A percentile compares a stretch with the other conserved stretches of the same genome.
phyloP scores from a whole-genome alignment of 2,888 invertebrate species.

The Nomada hirtipes region DNA sequence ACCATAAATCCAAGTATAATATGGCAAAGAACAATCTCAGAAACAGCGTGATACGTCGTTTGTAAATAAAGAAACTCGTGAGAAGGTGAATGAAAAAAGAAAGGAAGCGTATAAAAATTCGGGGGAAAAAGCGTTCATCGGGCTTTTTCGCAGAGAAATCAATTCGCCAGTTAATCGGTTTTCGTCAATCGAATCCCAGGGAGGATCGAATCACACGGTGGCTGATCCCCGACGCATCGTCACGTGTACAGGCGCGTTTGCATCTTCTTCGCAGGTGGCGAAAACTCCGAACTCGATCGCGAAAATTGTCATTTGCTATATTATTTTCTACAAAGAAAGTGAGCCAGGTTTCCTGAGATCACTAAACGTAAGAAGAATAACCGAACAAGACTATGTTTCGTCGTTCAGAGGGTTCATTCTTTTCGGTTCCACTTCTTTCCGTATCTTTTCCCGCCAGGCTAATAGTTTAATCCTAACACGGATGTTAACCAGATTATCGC shows the following conservation, averaged over 20 bases:
- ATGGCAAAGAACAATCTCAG: too few species aligned
- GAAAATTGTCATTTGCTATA: too few species aligned
- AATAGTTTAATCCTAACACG: conserved; percentile 80
- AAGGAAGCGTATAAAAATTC: neutral
- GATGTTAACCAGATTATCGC: conserved; percentile 80
- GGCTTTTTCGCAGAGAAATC: neutral
- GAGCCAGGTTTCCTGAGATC: too few species aligned
- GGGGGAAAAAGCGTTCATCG: neutral
- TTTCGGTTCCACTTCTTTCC: conserved; percentile 34
- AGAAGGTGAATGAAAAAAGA: too few species aligned
- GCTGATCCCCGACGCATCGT: conserved; percentile 28
- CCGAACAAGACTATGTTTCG: conserved; percentile 59
- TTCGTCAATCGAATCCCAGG: conserved; percentile 27
- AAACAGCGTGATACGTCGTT: too few species aligned
- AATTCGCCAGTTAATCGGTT: conserved; percentile 32
- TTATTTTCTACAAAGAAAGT: too few species aligned
- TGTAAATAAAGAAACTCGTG: too few species aligned
- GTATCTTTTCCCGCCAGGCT: conserved; percentile 51
- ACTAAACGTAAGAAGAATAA: conserved; percentile 53
- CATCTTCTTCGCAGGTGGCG: neutral
- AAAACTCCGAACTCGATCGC: neutral
- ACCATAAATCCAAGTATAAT: too few species aligned
- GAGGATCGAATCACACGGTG: conserved; percentile 42
- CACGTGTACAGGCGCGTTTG: neutral
- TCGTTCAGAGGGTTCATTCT: conserved; percentile 33